Evolutionary conservation across 2,113 vertebrate species (phyloP).

Genomic region (Notiomystis cincta): DNA sequence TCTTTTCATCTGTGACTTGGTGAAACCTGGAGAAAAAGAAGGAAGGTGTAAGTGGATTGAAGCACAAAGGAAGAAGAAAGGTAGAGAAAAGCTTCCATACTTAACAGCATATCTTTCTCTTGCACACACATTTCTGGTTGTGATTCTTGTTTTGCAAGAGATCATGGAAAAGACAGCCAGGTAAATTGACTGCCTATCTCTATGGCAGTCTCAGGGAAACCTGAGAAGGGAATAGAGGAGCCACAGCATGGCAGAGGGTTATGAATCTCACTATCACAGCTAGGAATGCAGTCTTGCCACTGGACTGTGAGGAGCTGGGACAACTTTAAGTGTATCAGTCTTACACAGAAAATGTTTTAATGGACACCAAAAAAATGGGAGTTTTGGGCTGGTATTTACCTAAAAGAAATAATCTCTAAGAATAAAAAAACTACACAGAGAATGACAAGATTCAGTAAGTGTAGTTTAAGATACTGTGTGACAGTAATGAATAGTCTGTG

Average conservation of each 20-base stretch:
- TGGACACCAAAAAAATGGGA: not conserved
- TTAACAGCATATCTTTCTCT: not conserved
- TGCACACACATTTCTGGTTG: not conserved
- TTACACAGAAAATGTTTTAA: not conserved
- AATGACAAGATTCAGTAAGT: not conserved
- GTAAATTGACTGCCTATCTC: rapidly evolving
- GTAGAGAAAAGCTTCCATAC: not conserved
- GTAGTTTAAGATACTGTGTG: not conserved
- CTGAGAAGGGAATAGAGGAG: not conserved
- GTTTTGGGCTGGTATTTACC: not conserved
- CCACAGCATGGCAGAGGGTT: rapidly evolving
- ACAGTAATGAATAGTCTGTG: not conserved
- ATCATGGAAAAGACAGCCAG: not conserved
- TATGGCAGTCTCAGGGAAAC: not conserved
- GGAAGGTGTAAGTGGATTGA: not conserved
- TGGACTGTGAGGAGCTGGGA: not conserved
- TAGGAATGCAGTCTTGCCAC: not conserved
- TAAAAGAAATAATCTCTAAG: not conserved
- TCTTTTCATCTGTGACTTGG: not conserved
- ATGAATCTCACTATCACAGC: not conserved
- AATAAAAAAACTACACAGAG: not conserved
- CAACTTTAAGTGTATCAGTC: not conserved
- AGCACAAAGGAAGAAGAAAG: not conserved
- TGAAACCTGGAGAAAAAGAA: not conserved
- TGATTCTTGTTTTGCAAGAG: not conserved